Percentiles rank a stretch among this genome's conserved stretches.
These are phyloP conservation scores for Loriculus beryllinus DNA, from an alignment of 2,797 vertebrate genomes.

Conservation along the genomic window DNA sequence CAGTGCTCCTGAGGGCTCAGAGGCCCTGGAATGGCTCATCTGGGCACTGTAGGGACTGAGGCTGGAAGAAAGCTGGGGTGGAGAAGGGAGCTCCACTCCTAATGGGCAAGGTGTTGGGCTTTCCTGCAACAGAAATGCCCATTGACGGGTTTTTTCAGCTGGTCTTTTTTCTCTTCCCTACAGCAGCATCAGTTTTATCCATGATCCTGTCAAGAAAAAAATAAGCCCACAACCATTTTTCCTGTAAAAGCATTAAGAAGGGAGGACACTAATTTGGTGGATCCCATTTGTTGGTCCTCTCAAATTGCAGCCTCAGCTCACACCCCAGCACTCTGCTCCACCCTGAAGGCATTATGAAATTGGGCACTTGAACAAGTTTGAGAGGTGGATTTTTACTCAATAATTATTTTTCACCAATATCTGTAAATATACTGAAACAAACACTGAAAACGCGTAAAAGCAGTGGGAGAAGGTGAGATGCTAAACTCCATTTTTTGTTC, in stretches of 20 bases:
- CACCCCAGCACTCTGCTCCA: neutral
- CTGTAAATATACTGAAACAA: neutral
- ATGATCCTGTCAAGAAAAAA: neutral
- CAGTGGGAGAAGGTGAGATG: neutral
- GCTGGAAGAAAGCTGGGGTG: neutral
- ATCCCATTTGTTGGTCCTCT: neutral
- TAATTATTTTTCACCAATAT: neutral
- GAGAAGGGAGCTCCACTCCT: neutral
- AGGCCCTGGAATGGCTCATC: neutral
- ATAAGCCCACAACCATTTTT: neutral
- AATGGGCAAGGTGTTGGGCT: neutral
- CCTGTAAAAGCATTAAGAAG: neutral
- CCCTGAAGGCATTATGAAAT: neutral
- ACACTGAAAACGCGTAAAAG: neutral
- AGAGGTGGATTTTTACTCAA: neutral
- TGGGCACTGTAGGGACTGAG: neutral
- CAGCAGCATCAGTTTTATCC: neutral
- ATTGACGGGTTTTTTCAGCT: neutral
- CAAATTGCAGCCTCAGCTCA: neutral
- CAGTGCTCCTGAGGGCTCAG: fast-evolving
- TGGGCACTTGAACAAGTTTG: neutral
- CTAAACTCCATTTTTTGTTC: neutral
- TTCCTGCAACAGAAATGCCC: neutral
- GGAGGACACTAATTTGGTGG: neutral
- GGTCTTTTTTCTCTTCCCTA: neutral